A percentile compares a stretch with the other conserved stretches of the same genome.
Conservation (phyloP, 2,113 vertebrate species). For the Cavia aperea region DNA sequence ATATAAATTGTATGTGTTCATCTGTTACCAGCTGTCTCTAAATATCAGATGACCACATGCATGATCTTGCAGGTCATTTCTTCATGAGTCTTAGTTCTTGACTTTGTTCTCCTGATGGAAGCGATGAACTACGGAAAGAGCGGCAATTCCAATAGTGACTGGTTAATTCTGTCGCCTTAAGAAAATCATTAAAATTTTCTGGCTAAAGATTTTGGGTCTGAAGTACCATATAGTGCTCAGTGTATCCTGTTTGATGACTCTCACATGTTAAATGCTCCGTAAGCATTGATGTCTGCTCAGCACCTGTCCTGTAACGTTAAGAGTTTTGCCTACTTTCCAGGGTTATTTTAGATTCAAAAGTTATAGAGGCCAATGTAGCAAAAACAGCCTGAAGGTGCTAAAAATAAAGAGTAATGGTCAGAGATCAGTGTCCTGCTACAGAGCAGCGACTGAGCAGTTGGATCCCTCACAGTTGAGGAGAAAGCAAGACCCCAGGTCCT, state of each 20-base stretch:
- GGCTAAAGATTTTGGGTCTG: background rate
- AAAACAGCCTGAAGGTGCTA: background rate
- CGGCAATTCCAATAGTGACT: background rate
- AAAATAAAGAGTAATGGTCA: background rate
- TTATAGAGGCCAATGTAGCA: background rate
- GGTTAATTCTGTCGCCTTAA: background rate
- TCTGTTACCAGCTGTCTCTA: background rate
- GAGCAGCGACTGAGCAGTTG: background rate
- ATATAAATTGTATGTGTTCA: background rate
- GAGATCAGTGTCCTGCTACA: background rate
- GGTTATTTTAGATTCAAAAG: constrained; percentile 14
- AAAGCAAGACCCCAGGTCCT: background rate
- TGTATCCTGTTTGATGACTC: background rate
- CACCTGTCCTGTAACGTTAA: background rate
- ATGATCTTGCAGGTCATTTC: background rate
- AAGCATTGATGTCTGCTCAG: background rate
- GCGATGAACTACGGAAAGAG: background rate
- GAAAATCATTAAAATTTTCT: background rate
- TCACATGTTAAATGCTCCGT: background rate
- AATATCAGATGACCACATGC: background rate
- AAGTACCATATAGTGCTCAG: background rate
- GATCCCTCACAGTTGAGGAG: background rate
- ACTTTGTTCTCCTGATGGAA: background rate
- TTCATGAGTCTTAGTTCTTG: background rate
- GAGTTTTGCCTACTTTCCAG: background rate